Conservation (phyloP, 2,113 vertebrate species). For the Nestor notabilis region DNA sequence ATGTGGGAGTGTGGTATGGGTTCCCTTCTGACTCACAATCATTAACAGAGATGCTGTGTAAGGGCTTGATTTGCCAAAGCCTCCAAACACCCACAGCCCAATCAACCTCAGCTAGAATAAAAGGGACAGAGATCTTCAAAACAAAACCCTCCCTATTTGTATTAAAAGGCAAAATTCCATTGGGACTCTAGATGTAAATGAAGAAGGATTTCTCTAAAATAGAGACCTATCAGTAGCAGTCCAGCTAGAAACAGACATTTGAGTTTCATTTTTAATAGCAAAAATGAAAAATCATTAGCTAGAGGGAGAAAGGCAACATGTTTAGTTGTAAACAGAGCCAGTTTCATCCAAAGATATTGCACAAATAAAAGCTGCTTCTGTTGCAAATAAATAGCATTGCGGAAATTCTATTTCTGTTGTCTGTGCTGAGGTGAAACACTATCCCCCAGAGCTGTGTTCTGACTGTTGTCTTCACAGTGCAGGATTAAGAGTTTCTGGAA, state of each 20-base stretch:
- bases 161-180: neutral
- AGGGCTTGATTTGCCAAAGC: slow-evolving; percentile 1
- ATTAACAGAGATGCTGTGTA: slow-evolving; percentile 6
- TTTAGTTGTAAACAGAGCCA: neutral
- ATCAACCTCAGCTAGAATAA: neutral
- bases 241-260: neutral
- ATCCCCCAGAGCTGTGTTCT: neutral
- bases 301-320: neutral
- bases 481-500: neutral
- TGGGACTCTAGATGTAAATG: neutral
- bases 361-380: neutral
- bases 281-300: neutral
- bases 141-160: neutral
- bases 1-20: neutral
- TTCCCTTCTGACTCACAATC: slow-evolving; percentile 21
- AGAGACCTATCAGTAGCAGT: neutral
- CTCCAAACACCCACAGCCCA: neutral
- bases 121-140: neutral
- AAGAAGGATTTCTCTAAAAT: neutral
- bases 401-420: neutral
- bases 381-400: neutral
- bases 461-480: neutral
- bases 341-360: neutral
- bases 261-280: neutral
- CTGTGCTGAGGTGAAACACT: neutral